Evolutionary conservation across 64 coral and sea anemone species (phyloP), one percentile per base, ranked within the genome.

Genomic region (Pachyseris speciosa): DNA sequence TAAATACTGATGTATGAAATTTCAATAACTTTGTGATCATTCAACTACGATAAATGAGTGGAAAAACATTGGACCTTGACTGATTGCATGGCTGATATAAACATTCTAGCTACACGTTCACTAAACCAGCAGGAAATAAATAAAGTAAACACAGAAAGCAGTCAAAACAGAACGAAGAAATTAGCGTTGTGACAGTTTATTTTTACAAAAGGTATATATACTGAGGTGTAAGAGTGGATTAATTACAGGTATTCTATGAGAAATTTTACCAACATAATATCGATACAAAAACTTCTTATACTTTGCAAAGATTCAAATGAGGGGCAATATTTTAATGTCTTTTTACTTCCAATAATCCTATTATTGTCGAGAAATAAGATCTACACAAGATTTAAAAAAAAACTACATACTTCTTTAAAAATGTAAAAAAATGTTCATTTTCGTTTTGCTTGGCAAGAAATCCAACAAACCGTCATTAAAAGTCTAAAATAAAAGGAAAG

Each of bases 121-220:
- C 31, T 67, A 67, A 34, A 32, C 4, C 12, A 13, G 39, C 16
- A 72, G 37, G 9, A 45, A 75, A 75, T 49, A 72, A 6, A 15
- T 42, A 7, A 8, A 41, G 2, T 13, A 33, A 68, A 9, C 22
- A 37, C 13, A 45, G 11, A 72, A 77, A 44, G 13, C 3, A 6
- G 20, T 31, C 27, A 53, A 29, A 61, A 57, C 9, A 11, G 28
- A 20, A 25, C 24, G n/a, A 37, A 57, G n/a, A 34, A 58, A 57
- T 22, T 61, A 28, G 26, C 34, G 15, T 63, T 2, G 53, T 81
- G 52, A 38, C 9, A 37, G 10, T 81, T 81, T 81, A 81, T 63
- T n/a, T n/a, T 81, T 39, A 38, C 37, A 76, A 76, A 76, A 26
- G 29, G 49, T 11, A 76, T 76, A 47, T 17, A 49, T 51, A 32